Conservation (phyloP, 1,140 invertebrate genomes). For the Calliopsis andreniformis region DNA sequence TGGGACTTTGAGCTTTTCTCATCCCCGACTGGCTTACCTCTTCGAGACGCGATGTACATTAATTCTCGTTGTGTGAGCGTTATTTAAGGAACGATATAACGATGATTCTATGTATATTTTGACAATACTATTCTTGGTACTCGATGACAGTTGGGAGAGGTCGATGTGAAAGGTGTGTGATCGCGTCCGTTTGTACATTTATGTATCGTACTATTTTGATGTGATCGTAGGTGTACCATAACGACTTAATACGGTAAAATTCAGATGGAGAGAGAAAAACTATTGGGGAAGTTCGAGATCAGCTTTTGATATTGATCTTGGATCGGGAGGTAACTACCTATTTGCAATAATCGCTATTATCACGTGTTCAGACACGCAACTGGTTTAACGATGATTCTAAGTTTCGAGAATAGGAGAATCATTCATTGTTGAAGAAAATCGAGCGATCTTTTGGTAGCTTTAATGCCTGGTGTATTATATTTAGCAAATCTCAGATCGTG, state of each 20-base stretch:
- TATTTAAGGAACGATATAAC: conserved; percentile 57
- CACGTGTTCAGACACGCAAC: conserved; percentile 20
- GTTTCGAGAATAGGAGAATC: conserved; percentile 5
- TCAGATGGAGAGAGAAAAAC: background rate
- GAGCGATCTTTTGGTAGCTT: conserved; percentile 17
- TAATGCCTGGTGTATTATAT: conserved; percentile 39
- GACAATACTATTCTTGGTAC: conserved; percentile 74
- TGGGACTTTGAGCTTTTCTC: conserved; percentile 42
- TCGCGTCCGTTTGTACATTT: conserved; percentile 72
- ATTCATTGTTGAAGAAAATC: conserved; percentile 13
- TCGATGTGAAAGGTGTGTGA: conserved; percentile 51
- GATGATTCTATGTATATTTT: conserved; percentile 73
- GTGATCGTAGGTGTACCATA: conserved; percentile 60
- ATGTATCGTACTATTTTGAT: conserved; percentile 61
- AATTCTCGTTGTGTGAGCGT: conserved; percentile 54
- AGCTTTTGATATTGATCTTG: conserved; percentile 9
- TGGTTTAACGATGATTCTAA: conserved; percentile 24
- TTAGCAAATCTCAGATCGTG: background rate
- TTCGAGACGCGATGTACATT: conserved; percentile 63
- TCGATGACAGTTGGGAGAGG: conserved; percentile 21
- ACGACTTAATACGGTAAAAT: conserved; percentile 18
- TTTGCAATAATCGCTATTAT: conserved; percentile 56
- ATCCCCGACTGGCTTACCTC: conserved; percentile 44
- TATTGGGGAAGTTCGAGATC: conserved; percentile 11
- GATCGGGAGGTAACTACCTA: conserved; percentile 11